Conservation (phyloP, 2,888 invertebrate species). For the Lepidocyrtoides sp. region DNA sequence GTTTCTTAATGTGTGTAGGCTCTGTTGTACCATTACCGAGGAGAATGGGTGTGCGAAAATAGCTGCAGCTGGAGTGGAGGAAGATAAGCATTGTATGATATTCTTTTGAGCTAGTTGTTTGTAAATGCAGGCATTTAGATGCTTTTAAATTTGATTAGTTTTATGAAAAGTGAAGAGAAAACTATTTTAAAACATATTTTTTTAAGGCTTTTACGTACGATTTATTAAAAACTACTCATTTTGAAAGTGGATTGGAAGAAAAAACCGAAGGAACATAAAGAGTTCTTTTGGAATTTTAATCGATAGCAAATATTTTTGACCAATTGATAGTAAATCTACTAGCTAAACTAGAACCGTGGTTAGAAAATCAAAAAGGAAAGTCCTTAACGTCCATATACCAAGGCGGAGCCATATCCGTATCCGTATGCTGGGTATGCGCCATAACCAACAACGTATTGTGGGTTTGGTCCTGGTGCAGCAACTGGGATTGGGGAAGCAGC, state of each 20-base stretch:
- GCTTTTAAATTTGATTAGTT: too few species aligned
- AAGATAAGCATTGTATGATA: background rate
- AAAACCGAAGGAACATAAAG: background rate
- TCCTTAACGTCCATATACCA: conserved; percentile 16
- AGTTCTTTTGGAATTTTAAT: background rate
- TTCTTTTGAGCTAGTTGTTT: too few species aligned
- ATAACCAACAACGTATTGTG: conserved; percentile 22
- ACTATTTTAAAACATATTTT: background rate
- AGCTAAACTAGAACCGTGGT: background rate
- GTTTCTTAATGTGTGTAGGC: too few species aligned
- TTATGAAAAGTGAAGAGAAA: too few species aligned
- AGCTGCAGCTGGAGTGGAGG: background rate
- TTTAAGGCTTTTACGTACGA: conserved; percentile 4
- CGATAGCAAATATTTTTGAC: background rate
- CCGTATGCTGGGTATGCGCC: conserved; percentile 7
- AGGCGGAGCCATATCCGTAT: background rate
- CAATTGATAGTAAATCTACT: background rate
- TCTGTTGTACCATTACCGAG: background rate
- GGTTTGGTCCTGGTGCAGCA: conserved; percentile 17
- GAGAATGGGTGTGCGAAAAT: background rate
- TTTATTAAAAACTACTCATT: conserved; percentile 7
- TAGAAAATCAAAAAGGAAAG: background rate
- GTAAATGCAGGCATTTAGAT: too few species aligned
- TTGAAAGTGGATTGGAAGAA: conserved; percentile 13
- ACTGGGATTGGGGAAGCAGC: background rate